Evolutionary conservation across 2,888 invertebrate species (phyloP), one percentile per base, ranked within the genome.

Genomic region (Elaeidobius kamerunicus): DNA sequence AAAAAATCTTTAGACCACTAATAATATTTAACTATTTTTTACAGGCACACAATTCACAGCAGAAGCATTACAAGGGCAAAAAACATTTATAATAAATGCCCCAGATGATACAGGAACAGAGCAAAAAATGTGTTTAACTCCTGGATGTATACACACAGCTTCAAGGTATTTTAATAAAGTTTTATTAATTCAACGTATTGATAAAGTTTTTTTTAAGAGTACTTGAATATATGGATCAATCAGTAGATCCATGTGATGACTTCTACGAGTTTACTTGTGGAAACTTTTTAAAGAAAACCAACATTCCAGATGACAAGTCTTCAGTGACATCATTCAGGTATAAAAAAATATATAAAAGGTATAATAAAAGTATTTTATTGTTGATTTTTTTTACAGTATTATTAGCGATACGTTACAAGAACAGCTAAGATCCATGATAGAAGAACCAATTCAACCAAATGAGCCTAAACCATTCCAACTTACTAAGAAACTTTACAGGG

Each of bases 181-280:
- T 20, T 39, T 27, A 7, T 27, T 6, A 15, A 27, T 15, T 15
- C 27, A 14, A 15, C 7, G 40, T 27, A 11, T 6, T 40, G 16
- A 23, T 15, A 43, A 43, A 15, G 28, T 20, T 14, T 32, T 16
- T 27, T 48, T 44, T 36, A 27, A 80, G 80, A 58, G 76, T 90
- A 11, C 73, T 90, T 30, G 75, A 79, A 55, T 85, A 84, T 67
- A 85, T 90, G 83, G 85, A 90, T 62, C 71, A 75, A 1, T 70
- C 74, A 1, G 82, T 85, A 6, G 85, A 88, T 58, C 89, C 90
- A 0, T 90, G 90, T 67, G 87, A 89, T 62, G 87, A 91, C 67
- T 90, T 91, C 71, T 90, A 89, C 69, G 77, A 84, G 63, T 89
- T 86, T 67, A 82, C 89, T 0, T 90, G 90, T 64, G 89, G 89